phyloP scores from a whole-genome alignment of 2,797 vertebrate genomes.

The Huso huso region DNA sequence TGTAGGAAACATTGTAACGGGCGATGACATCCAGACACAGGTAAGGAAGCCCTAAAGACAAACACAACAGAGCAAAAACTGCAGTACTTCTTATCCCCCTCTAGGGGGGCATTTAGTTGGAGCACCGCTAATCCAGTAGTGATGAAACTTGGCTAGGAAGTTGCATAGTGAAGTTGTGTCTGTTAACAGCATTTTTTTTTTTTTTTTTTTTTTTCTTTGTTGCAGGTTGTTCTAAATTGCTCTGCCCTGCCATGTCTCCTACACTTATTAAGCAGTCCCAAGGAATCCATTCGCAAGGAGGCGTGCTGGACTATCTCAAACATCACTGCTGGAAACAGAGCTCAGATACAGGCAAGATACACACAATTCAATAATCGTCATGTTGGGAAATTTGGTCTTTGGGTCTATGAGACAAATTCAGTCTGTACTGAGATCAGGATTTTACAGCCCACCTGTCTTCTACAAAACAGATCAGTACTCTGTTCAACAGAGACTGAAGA shows the following conservation, averaged over 20 bases:
- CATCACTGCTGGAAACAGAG: conserved; percentile 94
- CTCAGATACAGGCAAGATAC: conserved; percentile 79
- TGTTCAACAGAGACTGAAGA: no score
- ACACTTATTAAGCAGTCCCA: conserved; percentile 91
- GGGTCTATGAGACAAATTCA: no score
- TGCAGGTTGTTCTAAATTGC: conserved; percentile 93
- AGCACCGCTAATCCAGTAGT: no score
- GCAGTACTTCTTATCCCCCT: no score
- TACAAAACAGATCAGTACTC: no score
- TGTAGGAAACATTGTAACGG: conserved; percentile 95
- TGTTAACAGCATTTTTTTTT: no score
- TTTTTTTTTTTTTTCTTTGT: not conserved
- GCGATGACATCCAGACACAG: conserved; percentile 97
- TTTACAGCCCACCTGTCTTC: no score
- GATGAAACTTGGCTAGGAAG: no score
- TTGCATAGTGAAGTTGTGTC: not conserved
- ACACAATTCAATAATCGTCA: no score
- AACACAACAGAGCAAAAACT: no score
- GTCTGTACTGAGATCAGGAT: no score
- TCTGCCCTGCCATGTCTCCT: conserved; percentile 93
- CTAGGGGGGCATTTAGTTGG: no score
- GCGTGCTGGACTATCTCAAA: conserved; percentile 99
- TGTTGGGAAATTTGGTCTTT: not conserved
- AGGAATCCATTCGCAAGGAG: conserved; percentile 96
- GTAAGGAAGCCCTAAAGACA: conserved; percentile 43